Evolutionary conservation across 2,113 vertebrate genomes (phyloP).

Genomic region (Alligator mississippiensis): DNA sequence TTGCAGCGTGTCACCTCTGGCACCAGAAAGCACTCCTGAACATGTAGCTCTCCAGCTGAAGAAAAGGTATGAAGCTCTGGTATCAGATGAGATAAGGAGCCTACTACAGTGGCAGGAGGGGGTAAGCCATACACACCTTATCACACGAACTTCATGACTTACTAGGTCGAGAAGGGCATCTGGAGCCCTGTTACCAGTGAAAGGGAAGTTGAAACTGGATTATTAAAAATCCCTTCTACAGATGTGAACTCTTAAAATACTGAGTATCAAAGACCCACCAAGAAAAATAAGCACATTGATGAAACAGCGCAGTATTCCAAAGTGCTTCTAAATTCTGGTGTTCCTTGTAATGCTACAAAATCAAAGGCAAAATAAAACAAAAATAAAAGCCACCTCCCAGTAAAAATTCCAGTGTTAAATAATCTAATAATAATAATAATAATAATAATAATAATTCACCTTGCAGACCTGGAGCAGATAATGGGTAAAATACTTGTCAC

Average conservation of each 20-base stretch:
- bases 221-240: background rate
- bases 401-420: too few relatives aligned
- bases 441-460: too few relatives aligned
- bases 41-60: too few relatives aligned
- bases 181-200: background rate
- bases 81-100: too few relatives aligned
- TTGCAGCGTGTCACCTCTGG: too few relatives aligned
- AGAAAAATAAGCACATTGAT: background rate
- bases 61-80: too few relatives aligned
- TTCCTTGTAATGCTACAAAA: background rate
- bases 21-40: too few relatives aligned
- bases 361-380: background rate
- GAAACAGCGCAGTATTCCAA: background rate
- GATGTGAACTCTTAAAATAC: background rate
- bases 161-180: too few relatives aligned
- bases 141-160: too few relatives aligned
- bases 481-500: background rate
- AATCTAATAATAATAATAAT: too few relatives aligned
- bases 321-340: background rate
- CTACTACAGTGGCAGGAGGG: too few relatives aligned
- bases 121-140: too few relatives aligned
- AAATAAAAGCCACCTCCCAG: background rate
- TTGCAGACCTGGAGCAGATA: background rate
- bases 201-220: background rate
- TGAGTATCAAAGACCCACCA: background rate